phyloP scores from a whole-genome alignment of 2,113 vertebrate genomes.

The Erpornis zantholeuca region DNA sequence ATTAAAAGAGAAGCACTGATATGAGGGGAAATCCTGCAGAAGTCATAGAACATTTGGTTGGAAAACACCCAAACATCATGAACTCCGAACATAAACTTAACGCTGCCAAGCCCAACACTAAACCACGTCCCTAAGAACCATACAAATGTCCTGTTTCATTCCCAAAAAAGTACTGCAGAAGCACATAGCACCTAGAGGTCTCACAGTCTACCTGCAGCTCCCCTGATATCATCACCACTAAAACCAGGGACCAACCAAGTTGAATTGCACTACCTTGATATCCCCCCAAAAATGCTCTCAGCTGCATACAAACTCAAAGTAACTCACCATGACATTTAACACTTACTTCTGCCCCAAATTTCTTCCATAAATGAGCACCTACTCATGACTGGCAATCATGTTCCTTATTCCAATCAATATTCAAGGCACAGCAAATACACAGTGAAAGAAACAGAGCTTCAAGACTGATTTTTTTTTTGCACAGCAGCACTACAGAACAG shows the following conservation, averaged over 20 bases:
- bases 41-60: background rate
- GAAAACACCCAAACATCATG: background rate
- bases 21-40: constrained; percentile 24
- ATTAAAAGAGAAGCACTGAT: background rate
- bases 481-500: background rate
- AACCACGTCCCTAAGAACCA: background rate
- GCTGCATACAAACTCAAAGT: background rate
- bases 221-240: background rate
- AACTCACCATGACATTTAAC: background rate
- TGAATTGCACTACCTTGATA: background rate
- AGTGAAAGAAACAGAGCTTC: background rate
- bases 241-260: background rate
- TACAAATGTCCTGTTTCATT: background rate
- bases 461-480: background rate
- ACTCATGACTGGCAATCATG: background rate
- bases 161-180: background rate
- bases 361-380: background rate
- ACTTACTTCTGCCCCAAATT: background rate
- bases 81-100: background rate
- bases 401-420: background rate
- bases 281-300: background rate
- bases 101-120: background rate
- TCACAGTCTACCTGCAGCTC: background rate
- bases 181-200: background rate
- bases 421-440: background rate